A percentile compares a stretch with the other conserved stretches of the same genome.
Evolutionary conservation across 1,140 invertebrate species (phyloP).

Genomic region (Sarcophaga bullata): DNA sequence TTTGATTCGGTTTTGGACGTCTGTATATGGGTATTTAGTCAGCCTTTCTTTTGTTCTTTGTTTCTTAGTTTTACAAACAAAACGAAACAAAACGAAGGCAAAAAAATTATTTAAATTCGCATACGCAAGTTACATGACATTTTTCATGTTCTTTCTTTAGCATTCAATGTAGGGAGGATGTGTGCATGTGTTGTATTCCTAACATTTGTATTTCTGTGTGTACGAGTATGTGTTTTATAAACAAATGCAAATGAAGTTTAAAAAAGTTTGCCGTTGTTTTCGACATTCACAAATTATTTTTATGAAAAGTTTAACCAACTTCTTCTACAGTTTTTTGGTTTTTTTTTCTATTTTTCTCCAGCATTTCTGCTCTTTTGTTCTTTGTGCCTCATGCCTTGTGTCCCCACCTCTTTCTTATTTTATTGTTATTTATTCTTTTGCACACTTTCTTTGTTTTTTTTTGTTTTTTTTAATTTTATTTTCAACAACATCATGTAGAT

Average conservation of each 20-base stretch:
- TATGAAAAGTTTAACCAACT: background rate
- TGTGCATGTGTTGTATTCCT: background rate
- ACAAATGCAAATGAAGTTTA: slow-evolving; percentile 9
- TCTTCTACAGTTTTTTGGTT: background rate
- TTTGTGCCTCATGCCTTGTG: too few relatives aligned
- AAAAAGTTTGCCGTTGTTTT: slow-evolving; percentile 21
- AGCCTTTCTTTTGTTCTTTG: too few relatives aligned
- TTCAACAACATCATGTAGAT: too few relatives aligned
- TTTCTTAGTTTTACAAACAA: too few relatives aligned
- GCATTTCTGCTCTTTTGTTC: too few relatives aligned
- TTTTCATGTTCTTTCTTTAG: background rate
- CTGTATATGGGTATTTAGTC: too few relatives aligned
- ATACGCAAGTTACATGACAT: slow-evolving; percentile 9
- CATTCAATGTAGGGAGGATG: background rate
- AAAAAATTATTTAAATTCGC: slow-evolving; percentile 4
- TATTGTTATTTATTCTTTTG: background rate
- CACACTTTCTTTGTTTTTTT: background rate
- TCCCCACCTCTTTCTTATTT: background rate
- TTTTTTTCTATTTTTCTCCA: too few relatives aligned
- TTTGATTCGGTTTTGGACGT: background rate
- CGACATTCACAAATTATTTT: slow-evolving; percentile 26
- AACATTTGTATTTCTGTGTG: background rate
- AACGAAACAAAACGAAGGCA: too few relatives aligned
- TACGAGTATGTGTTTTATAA: background rate
- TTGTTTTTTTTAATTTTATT: too few relatives aligned